These are phyloP conservation scores for Noturus placidus DNA, from an alignment of 2,113 vertebrate genomes.

Conservation along the genomic window DNA sequence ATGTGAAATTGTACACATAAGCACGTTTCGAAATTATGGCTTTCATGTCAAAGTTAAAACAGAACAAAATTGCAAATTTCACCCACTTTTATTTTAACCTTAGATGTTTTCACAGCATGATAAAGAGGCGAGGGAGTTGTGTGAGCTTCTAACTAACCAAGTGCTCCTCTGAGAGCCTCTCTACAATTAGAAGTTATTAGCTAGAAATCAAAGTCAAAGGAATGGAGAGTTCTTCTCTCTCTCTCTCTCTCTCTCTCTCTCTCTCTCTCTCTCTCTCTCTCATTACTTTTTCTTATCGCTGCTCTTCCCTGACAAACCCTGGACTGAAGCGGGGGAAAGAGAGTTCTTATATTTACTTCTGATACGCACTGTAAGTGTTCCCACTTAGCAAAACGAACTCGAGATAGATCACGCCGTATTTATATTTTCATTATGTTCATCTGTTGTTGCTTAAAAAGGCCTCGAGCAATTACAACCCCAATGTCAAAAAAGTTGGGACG, in stretches of 20 bases:
- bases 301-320: not conserved
- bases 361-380: not conserved
- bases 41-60: not conserved
- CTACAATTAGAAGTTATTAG: not conserved
- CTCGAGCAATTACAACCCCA: not conserved
- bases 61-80: not conserved
- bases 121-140: not conserved
- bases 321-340: not conserved
- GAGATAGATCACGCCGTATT: not conserved
- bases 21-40: not conserved
- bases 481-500: no score
- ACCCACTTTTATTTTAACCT: not conserved
- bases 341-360: not conserved
- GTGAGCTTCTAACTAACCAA: not conserved
- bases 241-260: not conserved
- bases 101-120: not conserved
- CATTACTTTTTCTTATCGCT: not conserved
- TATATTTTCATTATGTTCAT: not conserved
- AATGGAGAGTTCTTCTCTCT: not conserved
- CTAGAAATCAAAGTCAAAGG: not conserved
- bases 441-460: not conserved
- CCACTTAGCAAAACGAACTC: not conserved
- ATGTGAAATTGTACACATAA: not conserved
- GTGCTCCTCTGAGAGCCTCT: not conserved
- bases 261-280: not conserved